A percentile compares a stretch with the other conserved stretches of the same genome.
Conservation (phyloP, 2,888 invertebrate genomes). For the Nezara viridula region DNA sequence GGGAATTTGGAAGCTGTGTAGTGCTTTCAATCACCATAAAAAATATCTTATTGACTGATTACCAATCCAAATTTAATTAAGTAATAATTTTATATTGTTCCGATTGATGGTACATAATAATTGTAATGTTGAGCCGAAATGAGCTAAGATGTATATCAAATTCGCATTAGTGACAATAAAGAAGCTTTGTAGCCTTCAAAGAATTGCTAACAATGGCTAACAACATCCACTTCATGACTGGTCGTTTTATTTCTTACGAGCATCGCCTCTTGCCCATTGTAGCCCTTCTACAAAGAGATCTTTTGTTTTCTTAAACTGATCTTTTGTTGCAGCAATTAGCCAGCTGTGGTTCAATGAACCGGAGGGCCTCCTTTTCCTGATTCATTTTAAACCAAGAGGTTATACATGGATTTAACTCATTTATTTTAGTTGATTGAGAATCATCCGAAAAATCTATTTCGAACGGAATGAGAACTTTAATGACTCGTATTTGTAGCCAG, state of each 20-base stretch:
- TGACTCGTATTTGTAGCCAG: too few species aligned
- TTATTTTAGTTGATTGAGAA: too few species aligned
- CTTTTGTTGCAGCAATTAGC: constrained; percentile 29
- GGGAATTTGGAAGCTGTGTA: too few species aligned
- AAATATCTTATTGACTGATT: too few species aligned
- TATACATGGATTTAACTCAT: background rate
- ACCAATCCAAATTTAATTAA: too few species aligned
- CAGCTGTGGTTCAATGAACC: background rate
- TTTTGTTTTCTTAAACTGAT: constrained; percentile 34
- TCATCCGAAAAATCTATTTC: too few species aligned
- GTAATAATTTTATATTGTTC: too few species aligned
- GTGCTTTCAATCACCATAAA: too few species aligned
- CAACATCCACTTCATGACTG: background rate
- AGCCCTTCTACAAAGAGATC: background rate
- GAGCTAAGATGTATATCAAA: constrained; percentile 2
- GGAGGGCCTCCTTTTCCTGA: background rate
- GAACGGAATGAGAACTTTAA: too few species aligned
- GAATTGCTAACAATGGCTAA: background rate
- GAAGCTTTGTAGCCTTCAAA: background rate
- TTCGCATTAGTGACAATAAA: background rate
- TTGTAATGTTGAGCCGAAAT: background rate
- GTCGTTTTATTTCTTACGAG: constrained; percentile 17
- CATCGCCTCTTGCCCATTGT: constrained; percentile 5
- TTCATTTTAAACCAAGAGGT: background rate
- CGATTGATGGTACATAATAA: background rate